phyloP scores from a whole-genome alignment of 2,888 invertebrate species.

The Deladenus siricidicola region DNA sequence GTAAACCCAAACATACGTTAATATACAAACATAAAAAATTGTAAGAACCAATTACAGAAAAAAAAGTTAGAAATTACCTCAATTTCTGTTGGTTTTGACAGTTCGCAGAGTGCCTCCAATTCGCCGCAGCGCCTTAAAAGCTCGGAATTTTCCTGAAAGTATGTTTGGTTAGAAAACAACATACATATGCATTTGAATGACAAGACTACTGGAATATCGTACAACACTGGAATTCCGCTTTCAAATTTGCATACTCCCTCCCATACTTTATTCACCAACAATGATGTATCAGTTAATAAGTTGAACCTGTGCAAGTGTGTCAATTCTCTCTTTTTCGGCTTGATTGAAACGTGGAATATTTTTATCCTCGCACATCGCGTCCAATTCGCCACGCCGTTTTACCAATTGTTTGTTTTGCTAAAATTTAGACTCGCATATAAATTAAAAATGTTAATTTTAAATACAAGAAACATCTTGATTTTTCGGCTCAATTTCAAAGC shows the following conservation, averaged over 20 bases:
- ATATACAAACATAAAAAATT: not conserved
- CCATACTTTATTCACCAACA: too few species aligned
- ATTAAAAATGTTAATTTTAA: too few species aligned
- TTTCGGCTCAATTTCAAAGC: too few species aligned
- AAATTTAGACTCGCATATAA: too few species aligned
- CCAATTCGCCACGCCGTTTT: constrained; percentile 16
- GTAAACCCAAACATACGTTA: not conserved
- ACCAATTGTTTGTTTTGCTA: constrained; percentile 23
- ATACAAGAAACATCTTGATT: too few species aligned
- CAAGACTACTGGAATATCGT: too few species aligned
- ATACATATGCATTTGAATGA: too few species aligned
- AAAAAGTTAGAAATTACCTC: not conserved
- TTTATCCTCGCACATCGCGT: not conserved
- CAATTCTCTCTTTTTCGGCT: not conserved
- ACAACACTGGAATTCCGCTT: too few species aligned
- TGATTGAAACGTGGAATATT: not conserved
- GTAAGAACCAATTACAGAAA: not conserved
- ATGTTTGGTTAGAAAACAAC: too few species aligned
- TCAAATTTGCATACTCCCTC: too few species aligned
- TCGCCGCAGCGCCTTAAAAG: not conserved
- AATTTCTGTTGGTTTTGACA: not conserved
- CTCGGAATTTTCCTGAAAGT: not conserved
- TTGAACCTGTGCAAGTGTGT: not conserved
- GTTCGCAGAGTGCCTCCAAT: not conserved
- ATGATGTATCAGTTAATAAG: too few species aligned